Conservation (phyloP, 2,888 invertebrate genomes). For the Marronus borbonicus region DNA sequence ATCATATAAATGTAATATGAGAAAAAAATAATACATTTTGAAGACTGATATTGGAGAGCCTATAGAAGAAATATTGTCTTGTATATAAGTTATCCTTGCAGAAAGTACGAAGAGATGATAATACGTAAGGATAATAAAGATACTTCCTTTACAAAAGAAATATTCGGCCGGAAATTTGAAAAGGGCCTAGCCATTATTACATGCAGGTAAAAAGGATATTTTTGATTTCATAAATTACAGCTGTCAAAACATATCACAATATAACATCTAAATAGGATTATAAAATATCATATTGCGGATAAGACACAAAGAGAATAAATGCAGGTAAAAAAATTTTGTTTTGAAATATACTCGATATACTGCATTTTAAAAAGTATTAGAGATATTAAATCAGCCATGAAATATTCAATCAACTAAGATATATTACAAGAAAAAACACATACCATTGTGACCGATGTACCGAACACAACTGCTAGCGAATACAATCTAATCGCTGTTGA, state of each 20-base stretch:
- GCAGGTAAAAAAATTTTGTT: constrained; percentile 36
- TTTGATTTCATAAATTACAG: constrained; percentile 20
- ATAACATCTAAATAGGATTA: constrained; percentile 52
- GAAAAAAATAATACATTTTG: background rate
- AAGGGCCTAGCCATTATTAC: constrained; percentile 9
- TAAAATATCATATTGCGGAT: constrained; percentile 32
- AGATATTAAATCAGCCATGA: constrained; percentile 22
- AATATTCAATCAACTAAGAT: background rate
- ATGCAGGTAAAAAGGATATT: constrained; percentile 37
- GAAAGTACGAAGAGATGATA: background rate
- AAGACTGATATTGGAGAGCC: background rate
- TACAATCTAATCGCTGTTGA: background rate
- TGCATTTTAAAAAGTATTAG: background rate
- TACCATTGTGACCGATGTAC: constrained; percentile 30
- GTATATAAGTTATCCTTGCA: background rate
- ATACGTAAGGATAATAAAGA: constrained; percentile 4
- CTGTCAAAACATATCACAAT: constrained; percentile 59
- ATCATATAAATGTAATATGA: background rate
- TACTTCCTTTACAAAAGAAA: background rate
- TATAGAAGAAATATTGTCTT: background rate
- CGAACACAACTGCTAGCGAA: background rate
- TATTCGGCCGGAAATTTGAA: constrained; percentile 24
- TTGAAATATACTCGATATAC: background rate
- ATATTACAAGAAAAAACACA: constrained; percentile 20
- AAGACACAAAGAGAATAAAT: background rate